Percentiles rank a stretch among this genome's conserved stretches.
These are phyloP conservation scores for Crossocerus cetratus DNA, from an alignment of 2,888 invertebrate species.

Conservation along the genomic window DNA sequence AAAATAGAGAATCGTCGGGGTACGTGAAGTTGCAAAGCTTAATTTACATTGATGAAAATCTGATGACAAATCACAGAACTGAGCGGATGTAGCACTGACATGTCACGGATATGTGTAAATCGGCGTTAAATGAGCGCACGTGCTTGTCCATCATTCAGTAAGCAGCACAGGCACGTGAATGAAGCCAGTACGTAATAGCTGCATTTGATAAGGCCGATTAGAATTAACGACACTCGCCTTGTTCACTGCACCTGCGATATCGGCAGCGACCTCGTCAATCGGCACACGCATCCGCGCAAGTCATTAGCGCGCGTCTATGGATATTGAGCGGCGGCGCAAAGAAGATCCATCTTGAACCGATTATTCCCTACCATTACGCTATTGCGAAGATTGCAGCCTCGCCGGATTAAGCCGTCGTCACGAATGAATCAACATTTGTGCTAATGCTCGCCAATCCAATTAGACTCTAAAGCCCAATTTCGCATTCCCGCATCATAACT, in stretches of 20 bases:
- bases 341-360: constrained; percentile 8
- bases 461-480: background rate
- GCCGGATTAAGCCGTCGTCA: no score
- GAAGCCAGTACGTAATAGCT: constrained; percentile 23
- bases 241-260: constrained; percentile 11
- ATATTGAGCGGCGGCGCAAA: constrained; percentile 3
- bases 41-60: no score
- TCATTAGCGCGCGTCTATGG: constrained; percentile 19
- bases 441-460: background rate
- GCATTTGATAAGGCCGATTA: constrained; percentile 24
- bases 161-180: constrained; percentile 13
- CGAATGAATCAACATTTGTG: background rate
- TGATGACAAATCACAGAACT: background rate
- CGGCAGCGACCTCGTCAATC: constrained; percentile 18
- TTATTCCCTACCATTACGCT: background rate
- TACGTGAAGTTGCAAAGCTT: constrained; percentile 9
- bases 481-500: no score
- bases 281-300: background rate
- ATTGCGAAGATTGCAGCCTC: background rate
- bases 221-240: constrained; percentile 12
- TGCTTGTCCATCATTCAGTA: constrained; percentile 9
- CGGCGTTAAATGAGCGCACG: constrained; percentile 9
- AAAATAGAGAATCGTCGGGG: constrained; percentile 8
- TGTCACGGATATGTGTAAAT: background rate
- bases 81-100: background rate